Percentiles rank a stretch among this genome's conserved stretches.
These are phyloP conservation scores for Aphidius gifuensis DNA, from an alignment of 1,140 invertebrate species.

Conservation along the genomic window DNA sequence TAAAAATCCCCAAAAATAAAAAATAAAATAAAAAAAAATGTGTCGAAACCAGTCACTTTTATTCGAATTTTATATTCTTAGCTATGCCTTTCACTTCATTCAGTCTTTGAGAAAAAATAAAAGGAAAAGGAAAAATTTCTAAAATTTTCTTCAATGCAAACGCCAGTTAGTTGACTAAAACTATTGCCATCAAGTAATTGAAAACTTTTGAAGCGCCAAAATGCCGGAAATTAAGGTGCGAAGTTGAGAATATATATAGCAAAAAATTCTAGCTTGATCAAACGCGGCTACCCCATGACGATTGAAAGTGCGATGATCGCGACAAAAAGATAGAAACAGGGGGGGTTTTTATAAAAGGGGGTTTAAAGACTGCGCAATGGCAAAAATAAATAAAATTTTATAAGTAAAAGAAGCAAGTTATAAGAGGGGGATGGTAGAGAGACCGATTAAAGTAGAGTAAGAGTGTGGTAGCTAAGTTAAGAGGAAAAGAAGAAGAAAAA, in stretches of 20 bases:
- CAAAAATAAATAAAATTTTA: conserved; percentile 2
- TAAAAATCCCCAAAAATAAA: not conserved
- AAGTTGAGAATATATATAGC: not conserved
- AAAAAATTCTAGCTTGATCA: not conserved
- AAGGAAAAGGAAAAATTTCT: not conserved
- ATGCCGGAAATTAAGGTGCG: conserved; percentile 24
- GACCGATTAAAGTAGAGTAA: not conserved
- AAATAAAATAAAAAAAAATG: conserved; percentile 20
- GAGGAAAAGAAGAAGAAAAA: not conserved
- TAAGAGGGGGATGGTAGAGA: not conserved
- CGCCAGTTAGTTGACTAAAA: conserved; percentile 2
- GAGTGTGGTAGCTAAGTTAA: conserved; percentile 4
- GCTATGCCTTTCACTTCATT: conserved; percentile 11
- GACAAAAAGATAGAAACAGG: conserved; percentile 4
- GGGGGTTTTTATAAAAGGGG: conserved; percentile 10
- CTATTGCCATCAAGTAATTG: conserved; percentile 7
- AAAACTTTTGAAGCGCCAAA: conserved; percentile 7
- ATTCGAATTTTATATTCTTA: conserved; percentile 19
- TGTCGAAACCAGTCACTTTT: conserved; percentile 24
- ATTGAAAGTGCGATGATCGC: conserved; percentile 21
- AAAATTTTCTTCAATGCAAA: not conserved
- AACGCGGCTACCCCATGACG: conserved; percentile 20
- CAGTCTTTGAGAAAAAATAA: not conserved
- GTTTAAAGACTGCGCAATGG: not conserved
- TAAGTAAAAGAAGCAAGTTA: not conserved